Evolutionary conservation across 2,797 vertebrate species (phyloP), one percentile per base, ranked within the genome.

Genomic region (Hypotaenidia okinawae): DNA sequence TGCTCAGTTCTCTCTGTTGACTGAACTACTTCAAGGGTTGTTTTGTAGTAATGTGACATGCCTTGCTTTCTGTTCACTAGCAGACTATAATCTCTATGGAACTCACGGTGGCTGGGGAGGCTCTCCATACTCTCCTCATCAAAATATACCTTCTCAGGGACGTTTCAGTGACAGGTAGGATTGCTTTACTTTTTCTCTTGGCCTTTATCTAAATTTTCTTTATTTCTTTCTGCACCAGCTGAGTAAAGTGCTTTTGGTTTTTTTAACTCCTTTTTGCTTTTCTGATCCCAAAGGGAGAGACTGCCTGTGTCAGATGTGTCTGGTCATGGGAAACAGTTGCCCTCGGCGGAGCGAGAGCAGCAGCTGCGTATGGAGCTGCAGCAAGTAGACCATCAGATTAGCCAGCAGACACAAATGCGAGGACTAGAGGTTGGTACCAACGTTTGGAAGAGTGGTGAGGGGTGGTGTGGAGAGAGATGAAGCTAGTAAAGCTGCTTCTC

Each of bases 301-400:
- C 90, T 98, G 62, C 93, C 97, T 69, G 95, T 98, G 87, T 94
- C 97, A 3, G 98, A 98, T 78, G 96, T 97, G 51, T 64, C 97
- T 94, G 93, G 95, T 82, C 97, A 98, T 13, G 98, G 97, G 72
- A 98, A 99, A 91, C 98, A 98, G 83, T 93, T 98, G 86, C 97
- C 98, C 33, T 98, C 98, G 64, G 97, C 97, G n/a, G 99, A 99
- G 82, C 98, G 99, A 93, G 99, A 99, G 94, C 99, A 99, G 97
- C 99, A 99, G 97, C 98, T 99, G 70, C 98, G 99, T 96, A 98
- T 99, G 96, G 99, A 99, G 95, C 97, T 99, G 75, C 99, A 99
- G 97, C 99, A 99, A 66, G 98, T 99, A 93, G 99, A 99, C 97
- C 98, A 99, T 74, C 98, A 99, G 97, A 99, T 99, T 95, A 99